phyloP scores from a whole-genome alignment of 2,888 invertebrate genomes.

The Philereme transversata region DNA sequence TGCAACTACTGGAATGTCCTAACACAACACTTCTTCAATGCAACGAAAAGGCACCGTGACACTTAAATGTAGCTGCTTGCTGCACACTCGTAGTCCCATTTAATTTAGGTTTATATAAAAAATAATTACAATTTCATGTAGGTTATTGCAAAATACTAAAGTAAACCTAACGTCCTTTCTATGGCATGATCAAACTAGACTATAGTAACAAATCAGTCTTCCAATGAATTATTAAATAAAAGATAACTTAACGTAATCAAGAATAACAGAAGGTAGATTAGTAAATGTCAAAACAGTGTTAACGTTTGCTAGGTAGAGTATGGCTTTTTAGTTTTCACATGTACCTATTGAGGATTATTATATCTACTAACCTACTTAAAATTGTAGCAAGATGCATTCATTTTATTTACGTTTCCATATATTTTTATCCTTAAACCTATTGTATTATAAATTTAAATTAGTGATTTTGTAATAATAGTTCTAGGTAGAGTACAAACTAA shows the following conservation, averaged over 20 bases:
- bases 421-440: conserved; percentile 15
- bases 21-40: conserved; percentile 58
- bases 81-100: conserved; percentile 63
- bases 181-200: conserved; percentile 84
- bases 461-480: conserved; percentile 17
- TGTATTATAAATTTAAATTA: conserved; percentile 36
- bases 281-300: conserved; percentile 15
- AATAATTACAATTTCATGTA: conserved; percentile 55
- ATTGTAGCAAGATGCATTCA: conserved; percentile 18
- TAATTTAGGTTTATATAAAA: conserved; percentile 41
- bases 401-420: conserved; percentile 29
- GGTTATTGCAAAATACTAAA: conserved; percentile 59
- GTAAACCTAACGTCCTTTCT: conserved; percentile 68
- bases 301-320: conserved; percentile 15
- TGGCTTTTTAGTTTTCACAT: conserved; percentile 13
- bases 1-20: conserved; percentile 76
- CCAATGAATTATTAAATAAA: conserved; percentile 76
- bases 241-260: conserved; percentile 48
- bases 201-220: conserved; percentile 84
- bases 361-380: conserved; percentile 12
- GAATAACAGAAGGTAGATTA: conserved; percentile 24
- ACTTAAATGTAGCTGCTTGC: conserved; percentile 63
- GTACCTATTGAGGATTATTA: conserved; percentile 5
- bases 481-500: conserved; percentile 43
- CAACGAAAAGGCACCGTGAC: conserved; percentile 80